Base-by-base conservation (phyloP, 2,797 vertebrate species). In the Anguilla anguilla region DNA sequence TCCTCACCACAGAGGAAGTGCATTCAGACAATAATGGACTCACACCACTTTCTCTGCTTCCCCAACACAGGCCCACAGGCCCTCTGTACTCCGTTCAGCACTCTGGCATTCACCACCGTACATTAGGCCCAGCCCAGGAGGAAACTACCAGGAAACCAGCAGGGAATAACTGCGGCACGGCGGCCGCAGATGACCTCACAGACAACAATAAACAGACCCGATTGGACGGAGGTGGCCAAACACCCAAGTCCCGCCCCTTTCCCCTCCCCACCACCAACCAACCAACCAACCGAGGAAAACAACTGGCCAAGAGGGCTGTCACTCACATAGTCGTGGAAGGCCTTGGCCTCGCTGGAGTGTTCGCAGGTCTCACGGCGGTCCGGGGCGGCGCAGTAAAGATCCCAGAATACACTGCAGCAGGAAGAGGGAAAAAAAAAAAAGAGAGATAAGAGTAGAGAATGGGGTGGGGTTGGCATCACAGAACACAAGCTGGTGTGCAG, bases 241-340 rank as follows among this genome's bases (percentile, higher is more conserved):
- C 28, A 74, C 35, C 28, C 69, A 31, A 53, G 82, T 25, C 51
- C 82, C 49, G 19, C 49, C 85, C 51, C 72, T 69, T 9, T 11
- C 35, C 72, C 2, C 31, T 35, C 72, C 43, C 6, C 15, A 3
- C 39, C 19, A 11, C 19, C 74, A 35, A 35, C 35, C 35, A 35
- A 35, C 35, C 31, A 1, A 35, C 35, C 35, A 35, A 61, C 31
- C 11, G 11, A 59, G 22, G 28, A 19, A 43, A 67, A 28, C 6
- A 15, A 83, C 6, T 49, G 86, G 43, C n/a, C 31, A 39, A 6
- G 13, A n/a, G 9, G 49, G 84, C 53, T 22, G 87, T 91, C 69
- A 98, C 98, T 98, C 96, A 99, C 98, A 3, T 98, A 98, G 95
- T 99, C 98, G 82, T 98, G 98, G 96, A 99, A 99, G 91, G 97